A percentile compares a stretch with the other conserved stretches of the same genome.
These are phyloP conservation scores for Melanargia galathea DNA, from an alignment of 2,888 invertebrate genomes.

Conservation along the genomic window DNA sequence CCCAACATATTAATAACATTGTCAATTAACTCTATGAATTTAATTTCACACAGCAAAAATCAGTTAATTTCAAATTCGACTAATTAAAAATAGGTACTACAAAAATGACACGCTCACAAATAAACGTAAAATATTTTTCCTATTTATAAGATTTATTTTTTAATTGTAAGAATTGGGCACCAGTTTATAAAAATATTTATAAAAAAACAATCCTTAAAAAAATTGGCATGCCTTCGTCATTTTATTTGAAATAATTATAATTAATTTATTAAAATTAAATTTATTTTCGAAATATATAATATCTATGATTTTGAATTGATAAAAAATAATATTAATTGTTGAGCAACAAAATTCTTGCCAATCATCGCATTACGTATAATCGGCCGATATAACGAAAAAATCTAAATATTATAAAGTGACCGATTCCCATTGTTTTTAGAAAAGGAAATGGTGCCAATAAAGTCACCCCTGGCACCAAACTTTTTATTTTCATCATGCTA, in stretches of 20 bases:
- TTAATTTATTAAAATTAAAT: neutral
- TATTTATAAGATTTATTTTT: slow-evolving; percentile 27
- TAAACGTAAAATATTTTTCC: slow-evolving; percentile 20
- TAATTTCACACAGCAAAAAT: neutral
- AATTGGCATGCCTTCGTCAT: neutral
- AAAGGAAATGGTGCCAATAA: neutral
- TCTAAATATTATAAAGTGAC: neutral
- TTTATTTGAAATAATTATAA: neutral
- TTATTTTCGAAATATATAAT: neutral
- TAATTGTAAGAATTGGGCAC: slow-evolving; percentile 32
- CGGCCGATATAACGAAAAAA: neutral
- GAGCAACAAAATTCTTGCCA: slow-evolving; percentile 39
- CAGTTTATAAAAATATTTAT: slow-evolving; percentile 16
- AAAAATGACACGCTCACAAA: slow-evolving; percentile 9
- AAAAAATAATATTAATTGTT: neutral
- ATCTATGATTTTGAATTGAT: neutral
- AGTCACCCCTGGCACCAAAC: neutral
- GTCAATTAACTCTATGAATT: neutral
- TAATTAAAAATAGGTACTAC: neutral
- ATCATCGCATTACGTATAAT: neutral
- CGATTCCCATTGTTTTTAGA: neutral
- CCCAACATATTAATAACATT: no score
- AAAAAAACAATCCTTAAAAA: neutral
- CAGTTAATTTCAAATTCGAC: neutral
- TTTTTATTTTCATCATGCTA: neutral